Percentiles rank a stretch among this genome's conserved stretches.
Conservation (phyloP, 2,113 vertebrate genomes). For the Ranitomeya imitator region DNA sequence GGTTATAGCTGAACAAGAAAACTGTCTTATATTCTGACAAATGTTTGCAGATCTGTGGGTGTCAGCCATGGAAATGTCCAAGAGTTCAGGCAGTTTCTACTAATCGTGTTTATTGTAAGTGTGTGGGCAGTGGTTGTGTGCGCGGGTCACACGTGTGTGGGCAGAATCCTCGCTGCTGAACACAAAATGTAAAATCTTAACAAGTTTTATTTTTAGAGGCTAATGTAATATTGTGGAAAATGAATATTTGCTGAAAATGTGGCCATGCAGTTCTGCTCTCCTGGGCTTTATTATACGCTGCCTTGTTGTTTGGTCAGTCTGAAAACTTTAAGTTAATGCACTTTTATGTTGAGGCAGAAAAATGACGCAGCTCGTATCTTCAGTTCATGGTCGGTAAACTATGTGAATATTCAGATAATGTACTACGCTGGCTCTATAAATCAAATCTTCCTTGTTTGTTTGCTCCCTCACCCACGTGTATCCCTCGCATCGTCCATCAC, state of each 20-base stretch:
- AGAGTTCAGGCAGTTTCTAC: slow-evolving; percentile 30
- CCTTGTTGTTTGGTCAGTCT: neutral
- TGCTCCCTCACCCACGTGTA: too few relatives aligned
- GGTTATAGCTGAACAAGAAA: neutral
- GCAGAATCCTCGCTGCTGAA: slow-evolving; percentile 40
- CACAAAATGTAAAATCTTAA: slow-evolving; percentile 1
- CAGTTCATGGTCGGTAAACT: neutral
- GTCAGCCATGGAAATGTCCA: slow-evolving; percentile 30
- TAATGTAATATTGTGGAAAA: neutral
- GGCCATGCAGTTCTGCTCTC: neutral
- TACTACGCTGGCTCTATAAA: too few relatives aligned
- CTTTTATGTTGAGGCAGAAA: neutral
- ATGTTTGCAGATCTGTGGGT: slow-evolving; percentile 22
- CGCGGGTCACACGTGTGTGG: slow-evolving; percentile 48
- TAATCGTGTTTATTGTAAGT: slow-evolving; percentile 45
- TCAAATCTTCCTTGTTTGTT: too few relatives aligned
- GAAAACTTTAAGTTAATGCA: neutral
- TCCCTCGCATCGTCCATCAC: too few relatives aligned
- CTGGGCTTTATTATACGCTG: neutral
- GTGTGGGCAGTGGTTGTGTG: slow-evolving; percentile 45
- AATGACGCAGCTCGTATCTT: neutral
- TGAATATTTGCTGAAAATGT: neutral
- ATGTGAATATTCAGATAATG: too few relatives aligned
- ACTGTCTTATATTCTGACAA: slow-evolving; percentile 4
- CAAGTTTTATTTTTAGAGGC: slow-evolving; percentile 16